A percentile compares a stretch with the other conserved stretches of the same genome.
Conservation (phyloP, 2,113 vertebrate genomes). For the Phalacrocorax pelagicus region DNA sequence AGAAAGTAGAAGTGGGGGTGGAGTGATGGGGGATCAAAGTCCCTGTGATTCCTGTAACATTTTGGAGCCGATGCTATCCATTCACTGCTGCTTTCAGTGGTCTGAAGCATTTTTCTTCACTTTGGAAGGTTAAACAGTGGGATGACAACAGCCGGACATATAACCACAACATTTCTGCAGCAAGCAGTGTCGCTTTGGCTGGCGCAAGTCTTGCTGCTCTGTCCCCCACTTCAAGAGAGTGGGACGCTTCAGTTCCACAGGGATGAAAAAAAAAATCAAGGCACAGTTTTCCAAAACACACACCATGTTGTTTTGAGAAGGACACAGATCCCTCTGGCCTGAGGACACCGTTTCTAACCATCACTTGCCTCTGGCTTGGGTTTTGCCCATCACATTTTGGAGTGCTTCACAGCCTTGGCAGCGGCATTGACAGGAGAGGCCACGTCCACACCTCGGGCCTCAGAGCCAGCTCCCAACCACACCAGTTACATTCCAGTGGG, state of each 20-base stretch:
- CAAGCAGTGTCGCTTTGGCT: accelerated
- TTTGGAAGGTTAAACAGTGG: neutral
- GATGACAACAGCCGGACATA: accelerated
- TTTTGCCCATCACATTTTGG: neutral
- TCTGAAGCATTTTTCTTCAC: neutral
- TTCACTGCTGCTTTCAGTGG: neutral
- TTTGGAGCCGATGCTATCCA: neutral
- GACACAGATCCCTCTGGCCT: neutral
- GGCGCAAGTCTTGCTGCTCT: neutral
- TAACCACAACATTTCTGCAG: neutral
- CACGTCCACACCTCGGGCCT: neutral
- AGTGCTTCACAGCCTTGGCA: accelerated
- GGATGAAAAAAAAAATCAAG: accelerated
- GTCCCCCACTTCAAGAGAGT: accelerated
- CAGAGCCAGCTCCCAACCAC: neutral
- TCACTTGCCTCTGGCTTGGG: neutral
- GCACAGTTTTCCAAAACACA: neutral
- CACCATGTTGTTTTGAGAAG: neutral
- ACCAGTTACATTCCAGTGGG: neutral
- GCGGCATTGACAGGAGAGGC: neutral
- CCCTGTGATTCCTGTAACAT: neutral
- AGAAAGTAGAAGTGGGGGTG: conserved; percentile 1
- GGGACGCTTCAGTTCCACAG: neutral
- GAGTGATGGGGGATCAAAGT: conserved; percentile 37
- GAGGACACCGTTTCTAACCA: neutral